phyloP scores from a whole-genome alignment of 2,888 invertebrate species.

The Aphodius granarius region DNA sequence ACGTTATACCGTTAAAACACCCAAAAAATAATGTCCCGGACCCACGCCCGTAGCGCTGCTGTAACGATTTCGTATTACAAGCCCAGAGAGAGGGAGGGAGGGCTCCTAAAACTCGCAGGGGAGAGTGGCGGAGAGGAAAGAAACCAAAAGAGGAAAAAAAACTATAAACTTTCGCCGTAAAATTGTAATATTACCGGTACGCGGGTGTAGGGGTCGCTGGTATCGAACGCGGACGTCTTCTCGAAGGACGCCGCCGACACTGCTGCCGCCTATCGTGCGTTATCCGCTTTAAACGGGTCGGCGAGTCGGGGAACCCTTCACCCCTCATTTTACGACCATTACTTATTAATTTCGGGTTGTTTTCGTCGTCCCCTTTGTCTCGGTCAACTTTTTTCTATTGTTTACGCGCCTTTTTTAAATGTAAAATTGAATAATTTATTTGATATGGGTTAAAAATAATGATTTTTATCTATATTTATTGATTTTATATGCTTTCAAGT shows the following conservation, averaged over 20 bases:
- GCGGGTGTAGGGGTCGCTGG: neutral
- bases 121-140: neutral
- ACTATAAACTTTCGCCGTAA: slow-evolving; percentile 47
- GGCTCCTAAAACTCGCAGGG: neutral
- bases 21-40: neutral
- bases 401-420: neutral
- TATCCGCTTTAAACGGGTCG: neutral
- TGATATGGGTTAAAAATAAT: no score
- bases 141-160: slow-evolving; percentile 30
- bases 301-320: neutral
- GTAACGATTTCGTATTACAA: neutral
- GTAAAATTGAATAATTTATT: neutral
- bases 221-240: neutral
- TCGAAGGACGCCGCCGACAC: neutral
- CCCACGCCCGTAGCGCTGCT: neutral
- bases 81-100: neutral
- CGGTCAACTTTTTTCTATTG: neutral
- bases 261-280: neutral
- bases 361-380: neutral
- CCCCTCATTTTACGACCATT: neutral
- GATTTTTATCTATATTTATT: no score
- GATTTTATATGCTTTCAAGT: no score
- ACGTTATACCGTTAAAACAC: neutral
- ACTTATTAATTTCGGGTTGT: neutral
- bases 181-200: slow-evolving; percentile 43